These are phyloP conservation scores for Drosophila kuntzei DNA, from an alignment of 2,888 invertebrate genomes.

Conservation along the genomic window DNA sequence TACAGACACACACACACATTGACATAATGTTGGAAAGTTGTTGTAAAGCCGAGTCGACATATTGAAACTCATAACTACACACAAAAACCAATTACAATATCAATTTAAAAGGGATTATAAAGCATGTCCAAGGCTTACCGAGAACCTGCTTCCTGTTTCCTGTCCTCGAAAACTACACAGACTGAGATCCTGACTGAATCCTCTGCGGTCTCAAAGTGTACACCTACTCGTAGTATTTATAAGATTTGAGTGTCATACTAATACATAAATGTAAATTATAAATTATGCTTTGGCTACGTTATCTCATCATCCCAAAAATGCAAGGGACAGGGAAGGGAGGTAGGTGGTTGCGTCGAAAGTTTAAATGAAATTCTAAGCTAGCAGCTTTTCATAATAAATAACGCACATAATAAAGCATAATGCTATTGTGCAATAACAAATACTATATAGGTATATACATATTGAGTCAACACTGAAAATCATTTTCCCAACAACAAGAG, in stretches of 20 bases:
- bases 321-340: background rate
- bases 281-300: conserved; percentile 58
- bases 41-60: conserved; percentile 49
- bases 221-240: conserved; percentile 27
- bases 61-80: conserved; percentile 76
- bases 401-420: conserved; percentile 69
- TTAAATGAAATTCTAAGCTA: conserved; percentile 73
- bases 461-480: conserved; percentile 40
- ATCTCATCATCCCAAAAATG: conserved; percentile 10
- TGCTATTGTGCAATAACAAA: conserved; percentile 63
- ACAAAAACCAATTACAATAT: conserved; percentile 80
- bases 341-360: conserved; percentile 33
- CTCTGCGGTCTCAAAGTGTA: conserved; percentile 6
- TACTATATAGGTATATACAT: conserved; percentile 15
- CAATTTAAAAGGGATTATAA: conserved; percentile 81
- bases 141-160: conserved; percentile 10
- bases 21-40: conserved; percentile 10
- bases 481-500: conserved; percentile 61
- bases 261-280: conserved; percentile 60
- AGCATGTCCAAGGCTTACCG: conserved; percentile 55
- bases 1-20: conserved; percentile 17
- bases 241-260: conserved; percentile 30
- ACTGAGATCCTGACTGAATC: background rate
- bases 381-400: conserved; percentile 77
- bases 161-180: conserved; percentile 20